A percentile compares a stretch with the other conserved stretches of the same genome.
phyloP scores from a whole-genome alignment of 2,797 vertebrate species.

The Hypotaenidia okinawae region DNA sequence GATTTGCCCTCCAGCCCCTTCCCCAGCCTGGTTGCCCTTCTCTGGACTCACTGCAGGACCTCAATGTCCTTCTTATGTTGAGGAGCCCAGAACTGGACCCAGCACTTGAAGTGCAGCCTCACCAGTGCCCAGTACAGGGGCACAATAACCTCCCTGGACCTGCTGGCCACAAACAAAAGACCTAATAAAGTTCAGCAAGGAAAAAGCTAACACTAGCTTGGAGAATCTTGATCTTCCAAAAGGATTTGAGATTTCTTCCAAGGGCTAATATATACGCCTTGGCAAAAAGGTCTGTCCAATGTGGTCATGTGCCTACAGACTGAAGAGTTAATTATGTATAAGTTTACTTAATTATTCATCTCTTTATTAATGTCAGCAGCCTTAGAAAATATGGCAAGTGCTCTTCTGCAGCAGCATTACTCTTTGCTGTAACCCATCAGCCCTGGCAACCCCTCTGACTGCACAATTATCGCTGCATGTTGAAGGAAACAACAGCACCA shows the following conservation, averaged over 20 bases:
- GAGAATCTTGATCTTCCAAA: not conserved
- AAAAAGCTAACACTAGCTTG: not conserved
- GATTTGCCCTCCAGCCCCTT: too few relatives aligned
- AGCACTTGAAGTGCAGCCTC: too few relatives aligned
- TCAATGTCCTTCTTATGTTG: too few relatives aligned
- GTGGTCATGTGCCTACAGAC: not conserved
- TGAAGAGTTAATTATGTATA: not conserved
- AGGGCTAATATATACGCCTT: not conserved
- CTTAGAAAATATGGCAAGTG: not conserved
- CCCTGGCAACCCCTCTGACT: not conserved
- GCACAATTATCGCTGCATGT: not conserved
- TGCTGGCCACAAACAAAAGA: not conserved
- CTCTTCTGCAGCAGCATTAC: not conserved
- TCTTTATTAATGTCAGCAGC: not conserved
- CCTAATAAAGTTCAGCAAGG: not conserved
- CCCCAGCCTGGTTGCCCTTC: too few relatives aligned
- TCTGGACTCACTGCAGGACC: too few relatives aligned
- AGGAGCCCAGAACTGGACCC: too few relatives aligned
- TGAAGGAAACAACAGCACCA: not conserved
- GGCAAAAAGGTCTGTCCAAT: not conserved
- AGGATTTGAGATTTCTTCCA: not conserved
- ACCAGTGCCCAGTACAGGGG: too few relatives aligned
- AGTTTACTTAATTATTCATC: slow-evolving; percentile 4
- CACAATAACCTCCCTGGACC: too few relatives aligned
- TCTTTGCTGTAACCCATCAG: not conserved